Evolutionary conservation across 2,888 invertebrate species (phyloP), one percentile per base, ranked within the genome.

Genomic region (Embidobia sp.): DNA sequence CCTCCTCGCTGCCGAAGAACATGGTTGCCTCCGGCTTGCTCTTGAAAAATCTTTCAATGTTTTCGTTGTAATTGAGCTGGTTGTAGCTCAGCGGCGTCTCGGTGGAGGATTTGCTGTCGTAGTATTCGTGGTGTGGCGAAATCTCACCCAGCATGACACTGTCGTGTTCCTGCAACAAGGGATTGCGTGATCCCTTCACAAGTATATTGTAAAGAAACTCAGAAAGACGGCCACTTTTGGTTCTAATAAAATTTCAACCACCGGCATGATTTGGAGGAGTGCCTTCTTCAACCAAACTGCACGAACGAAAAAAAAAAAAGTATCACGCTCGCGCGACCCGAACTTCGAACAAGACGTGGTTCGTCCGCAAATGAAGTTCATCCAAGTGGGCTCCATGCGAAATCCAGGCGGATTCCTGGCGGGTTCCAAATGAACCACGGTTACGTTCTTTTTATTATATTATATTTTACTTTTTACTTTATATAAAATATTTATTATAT

Each of bases 51-150:
- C 94, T 91, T 85, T 94, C 93, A 76, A 95, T 90, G 84, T 95
- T 97, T 83, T 96, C 96, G 83, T 95, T 95, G 86, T 95, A 96
- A 89, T 96, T 97, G 4, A 96, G 91, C 86, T 95, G 96, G 84
- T 93, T 95, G 90, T 97, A 97, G 85, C 95, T 96, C 4, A 95
- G 93, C 0, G 94, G 94, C 0, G 95, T 95, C 84, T 94, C 95
- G 0, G 93, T 93, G 18, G 95, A 95, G 7, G 95, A 94, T 88
- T 95, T 95, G 89, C 95, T 94, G 83, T 95, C 95, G 82, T 92
- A 93, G 86, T 93, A 93, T 59, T 95, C 95, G 83, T 95, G 95
- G 87, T 96, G 95, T 0, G 96, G 96, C 0, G 96, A 96, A 81
- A 96, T 95, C 85, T 94, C 95, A 3, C 96, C 95, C 7, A 96